These are phyloP conservation scores for Danionella cerebrum DNA, from an alignment of 2,113 vertebrate genomes.

Conservation along the genomic window DNA sequence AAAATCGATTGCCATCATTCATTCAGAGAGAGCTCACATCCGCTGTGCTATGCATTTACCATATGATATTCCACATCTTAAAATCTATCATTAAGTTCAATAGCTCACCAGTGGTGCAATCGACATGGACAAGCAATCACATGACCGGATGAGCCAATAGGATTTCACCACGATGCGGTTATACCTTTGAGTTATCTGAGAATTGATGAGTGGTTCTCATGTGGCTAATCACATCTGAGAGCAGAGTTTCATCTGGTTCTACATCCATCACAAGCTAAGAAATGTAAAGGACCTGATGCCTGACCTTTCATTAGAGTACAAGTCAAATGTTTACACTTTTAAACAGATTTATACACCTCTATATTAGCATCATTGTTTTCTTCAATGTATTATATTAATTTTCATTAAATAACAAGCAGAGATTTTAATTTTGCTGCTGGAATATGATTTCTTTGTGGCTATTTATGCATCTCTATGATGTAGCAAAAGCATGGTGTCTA, in stretches of 20 bases:
- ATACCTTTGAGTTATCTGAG: constrained; percentile 42
- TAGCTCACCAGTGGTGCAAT: constrained; percentile 27
- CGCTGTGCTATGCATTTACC: constrained; percentile 13
- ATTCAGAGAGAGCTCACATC: constrained; percentile 3
- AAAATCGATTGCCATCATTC: constrained; percentile 9
- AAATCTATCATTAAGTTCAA: constrained; percentile 40
- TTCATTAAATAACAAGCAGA: too few relatives aligned
- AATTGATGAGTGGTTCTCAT: constrained; percentile 44
- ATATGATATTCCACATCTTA: constrained; percentile 30
- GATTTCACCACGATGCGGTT: constrained; percentile 26
- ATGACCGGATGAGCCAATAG: constrained; percentile 9
- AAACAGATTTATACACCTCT: too few relatives aligned
- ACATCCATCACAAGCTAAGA: neutral
- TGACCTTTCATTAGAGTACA: too few relatives aligned
- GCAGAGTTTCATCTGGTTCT: constrained; percentile 5
- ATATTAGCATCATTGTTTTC: too few relatives aligned
- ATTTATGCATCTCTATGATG: too few relatives aligned
- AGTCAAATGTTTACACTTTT: neutral
- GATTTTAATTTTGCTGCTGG: too few relatives aligned
- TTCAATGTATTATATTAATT: too few relatives aligned
- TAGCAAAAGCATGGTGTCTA: too few relatives aligned
- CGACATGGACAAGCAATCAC: constrained; percentile 37
- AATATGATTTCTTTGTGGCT: too few relatives aligned
- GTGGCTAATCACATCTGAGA: constrained; percentile 29
- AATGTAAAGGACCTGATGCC: too few relatives aligned